phyloP scores from a whole-genome alignment of 2,888 invertebrate species.

The Alviniconcha strummeri region DNA sequence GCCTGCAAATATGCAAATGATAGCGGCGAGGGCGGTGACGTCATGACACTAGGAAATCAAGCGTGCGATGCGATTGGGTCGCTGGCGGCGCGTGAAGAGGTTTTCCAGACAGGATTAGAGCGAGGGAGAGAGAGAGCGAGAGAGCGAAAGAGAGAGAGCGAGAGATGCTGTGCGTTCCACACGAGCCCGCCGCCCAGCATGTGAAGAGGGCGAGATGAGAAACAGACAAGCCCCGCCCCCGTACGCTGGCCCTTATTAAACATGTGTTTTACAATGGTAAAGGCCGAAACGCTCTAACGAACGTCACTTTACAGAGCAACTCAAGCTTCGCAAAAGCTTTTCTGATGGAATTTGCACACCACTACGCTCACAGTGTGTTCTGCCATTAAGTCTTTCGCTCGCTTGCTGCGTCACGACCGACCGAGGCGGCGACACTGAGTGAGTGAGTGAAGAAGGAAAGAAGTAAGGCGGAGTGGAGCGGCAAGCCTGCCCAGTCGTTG shows the following conservation, averaged over 20 bases:
- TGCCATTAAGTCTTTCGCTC: background rate
- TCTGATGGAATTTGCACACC: conserved; percentile 33
- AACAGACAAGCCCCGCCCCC: conserved; percentile 38
- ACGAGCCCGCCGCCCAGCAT: background rate
- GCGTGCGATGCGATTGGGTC: conserved; percentile 32
- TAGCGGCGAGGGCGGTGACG: conserved; percentile 18
- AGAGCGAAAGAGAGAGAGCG: conserved; percentile 23
- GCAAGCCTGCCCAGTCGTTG: background rate
- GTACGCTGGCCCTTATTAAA: conserved; percentile 37
- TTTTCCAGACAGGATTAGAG: conserved; percentile 8
- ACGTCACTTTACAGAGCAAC: conserved; percentile 16
- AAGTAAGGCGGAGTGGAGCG: background rate
- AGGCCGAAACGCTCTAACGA: conserved; percentile 31
- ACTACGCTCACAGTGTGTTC: conserved; percentile 1
- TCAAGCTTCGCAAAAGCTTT: conserved; percentile 29
- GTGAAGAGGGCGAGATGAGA: background rate
- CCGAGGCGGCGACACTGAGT: background rate
- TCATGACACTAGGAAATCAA: conserved; percentile 24
- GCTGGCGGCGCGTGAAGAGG: conserved; percentile 18
- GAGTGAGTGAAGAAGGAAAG: background rate
- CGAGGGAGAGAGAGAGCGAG: background rate
- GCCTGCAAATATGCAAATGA: conserved; percentile 21
- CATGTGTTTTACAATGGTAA: conserved; percentile 42
- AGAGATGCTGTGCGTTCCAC: conserved; percentile 3
- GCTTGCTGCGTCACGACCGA: background rate